A percentile compares a stretch with the other conserved stretches of the same genome.
Evolutionary conservation across 2,888 invertebrate genomes (phyloP).

Genomic region (Trissolcus brochymenae): DNA sequence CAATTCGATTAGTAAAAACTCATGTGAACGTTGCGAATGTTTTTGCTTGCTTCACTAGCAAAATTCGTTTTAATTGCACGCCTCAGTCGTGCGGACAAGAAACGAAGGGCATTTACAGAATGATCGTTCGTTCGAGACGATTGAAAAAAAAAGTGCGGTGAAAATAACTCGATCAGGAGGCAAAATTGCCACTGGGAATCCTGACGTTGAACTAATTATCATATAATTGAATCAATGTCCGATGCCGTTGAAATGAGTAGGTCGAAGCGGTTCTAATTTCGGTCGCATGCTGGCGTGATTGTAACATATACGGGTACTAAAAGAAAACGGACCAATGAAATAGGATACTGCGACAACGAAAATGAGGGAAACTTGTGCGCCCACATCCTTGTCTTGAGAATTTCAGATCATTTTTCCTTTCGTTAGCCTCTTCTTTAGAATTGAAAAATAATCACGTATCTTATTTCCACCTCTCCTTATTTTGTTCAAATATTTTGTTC

Average conservation of each 20-base stretch:
- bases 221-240: constrained; percentile 46
- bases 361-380: constrained; percentile 46
- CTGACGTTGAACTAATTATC: constrained; percentile 42
- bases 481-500: background rate
- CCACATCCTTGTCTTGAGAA: constrained; percentile 48
- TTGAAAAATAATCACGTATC: no score
- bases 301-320: constrained; percentile 38
- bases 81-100: no score
- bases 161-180: constrained; percentile 21
- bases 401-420: constrained; percentile 11
- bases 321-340: constrained; percentile 26
- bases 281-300: constrained; percentile 27
- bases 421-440: background rate
- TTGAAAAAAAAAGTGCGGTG: background rate
- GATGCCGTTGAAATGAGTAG: constrained; percentile 36
- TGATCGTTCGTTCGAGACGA: no score
- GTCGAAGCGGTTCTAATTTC: constrained; percentile 43
- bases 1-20: constrained; percentile 15
- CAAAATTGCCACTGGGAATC: constrained; percentile 33
- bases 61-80: no score
- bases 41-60: no score
- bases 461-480: background rate
- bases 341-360: constrained; percentile 28
- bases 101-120: no score
- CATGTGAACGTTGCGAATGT: no score